Evolutionary conservation across 2,888 invertebrate genomes (phyloP).

Genomic region (Alloscopus bannaensis): DNA sequence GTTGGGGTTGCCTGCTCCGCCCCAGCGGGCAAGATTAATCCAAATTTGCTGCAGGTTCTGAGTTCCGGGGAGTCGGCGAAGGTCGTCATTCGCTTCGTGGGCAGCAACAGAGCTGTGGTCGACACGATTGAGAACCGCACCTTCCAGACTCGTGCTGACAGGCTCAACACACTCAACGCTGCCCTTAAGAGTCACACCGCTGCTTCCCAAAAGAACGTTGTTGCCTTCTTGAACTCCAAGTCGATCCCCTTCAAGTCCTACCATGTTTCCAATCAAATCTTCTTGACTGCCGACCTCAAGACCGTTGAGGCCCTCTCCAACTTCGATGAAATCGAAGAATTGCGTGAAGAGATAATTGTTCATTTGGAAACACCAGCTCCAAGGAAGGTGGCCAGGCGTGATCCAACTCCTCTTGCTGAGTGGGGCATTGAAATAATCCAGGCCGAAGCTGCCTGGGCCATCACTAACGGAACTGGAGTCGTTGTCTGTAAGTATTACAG

Average conservation of each 20-base stretch:
- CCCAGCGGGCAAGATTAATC: conserved; percentile 5
- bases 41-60: neutral
- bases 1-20: conserved; percentile 23
- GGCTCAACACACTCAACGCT: conserved; percentile 8
- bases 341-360: conserved; percentile 18
- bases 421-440: conserved; percentile 37
- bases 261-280: conserved; percentile 42
- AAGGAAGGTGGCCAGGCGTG: neutral
- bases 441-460: conserved; percentile 35
- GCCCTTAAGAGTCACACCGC: neutral
- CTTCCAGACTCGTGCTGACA: conserved; percentile 18
- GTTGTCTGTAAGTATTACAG: conserved; percentile 25
- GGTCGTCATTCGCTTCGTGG: conserved; percentile 31
- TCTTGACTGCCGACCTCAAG: conserved; percentile 19
- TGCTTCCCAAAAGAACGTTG: conserved; percentile 21
- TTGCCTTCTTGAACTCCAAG: conserved; percentile 1
- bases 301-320: conserved; percentile 10
- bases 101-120: conserved; percentile 20
- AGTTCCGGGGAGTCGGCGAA: conserved; percentile 1
- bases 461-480: conserved; percentile 23
- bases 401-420: conserved; percentile 20
- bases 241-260: conserved; percentile 8
- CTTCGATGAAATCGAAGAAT: conserved; percentile 16
- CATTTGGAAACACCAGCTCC: neutral
- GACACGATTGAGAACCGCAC: conserved; percentile 5